Percentiles rank a stretch among this genome's conserved stretches.
These are phyloP conservation scores for Myxocyprinus asiaticus DNA, from an alignment of 2,113 vertebrate genomes.

Conservation along the genomic window DNA sequence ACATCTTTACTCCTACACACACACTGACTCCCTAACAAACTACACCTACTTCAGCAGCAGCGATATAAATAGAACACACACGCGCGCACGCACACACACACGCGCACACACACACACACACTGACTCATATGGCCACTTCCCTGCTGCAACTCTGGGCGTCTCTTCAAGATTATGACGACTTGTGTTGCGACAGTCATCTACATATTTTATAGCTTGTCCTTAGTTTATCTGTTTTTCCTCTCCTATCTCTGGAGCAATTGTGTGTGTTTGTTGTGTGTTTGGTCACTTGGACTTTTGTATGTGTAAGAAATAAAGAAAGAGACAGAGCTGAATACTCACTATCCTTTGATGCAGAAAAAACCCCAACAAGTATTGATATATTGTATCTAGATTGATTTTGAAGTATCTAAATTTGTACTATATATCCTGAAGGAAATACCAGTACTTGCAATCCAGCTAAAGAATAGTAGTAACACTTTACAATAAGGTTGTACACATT, in stretches of 20 bases:
- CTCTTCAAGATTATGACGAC: slow-evolving; percentile 70
- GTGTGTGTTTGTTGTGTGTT: slow-evolving; percentile 46
- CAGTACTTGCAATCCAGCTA: no score
- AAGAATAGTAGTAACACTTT: no score
- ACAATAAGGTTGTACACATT: no score
- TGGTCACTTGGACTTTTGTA: slow-evolving; percentile 45
- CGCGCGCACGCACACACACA: slow-evolving; percentile 22
- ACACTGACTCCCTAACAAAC: slow-evolving; percentile 22
- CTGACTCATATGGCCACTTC: slow-evolving; percentile 37
- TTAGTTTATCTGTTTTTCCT: background rate
- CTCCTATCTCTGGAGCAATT: background rate
- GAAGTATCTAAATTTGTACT: no score
- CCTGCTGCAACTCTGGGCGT: slow-evolving; percentile 67
- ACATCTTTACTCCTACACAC: slow-evolving; percentile 54
- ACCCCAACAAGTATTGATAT: no score
- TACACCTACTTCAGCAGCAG: slow-evolving; percentile 7
- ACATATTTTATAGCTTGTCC: slow-evolving; percentile 20
- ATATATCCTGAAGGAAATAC: no score
- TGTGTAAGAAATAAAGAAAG: no score
- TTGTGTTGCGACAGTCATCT: slow-evolving; percentile 70
- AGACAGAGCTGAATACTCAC: no score
- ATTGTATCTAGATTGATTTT: no score
- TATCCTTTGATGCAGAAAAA: no score
- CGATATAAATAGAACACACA: slow-evolving; percentile 32
- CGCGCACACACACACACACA: background rate